Evolutionary conservation across 2,113 vertebrate species (phyloP).

Genomic region (Panthera tigris): DNA sequence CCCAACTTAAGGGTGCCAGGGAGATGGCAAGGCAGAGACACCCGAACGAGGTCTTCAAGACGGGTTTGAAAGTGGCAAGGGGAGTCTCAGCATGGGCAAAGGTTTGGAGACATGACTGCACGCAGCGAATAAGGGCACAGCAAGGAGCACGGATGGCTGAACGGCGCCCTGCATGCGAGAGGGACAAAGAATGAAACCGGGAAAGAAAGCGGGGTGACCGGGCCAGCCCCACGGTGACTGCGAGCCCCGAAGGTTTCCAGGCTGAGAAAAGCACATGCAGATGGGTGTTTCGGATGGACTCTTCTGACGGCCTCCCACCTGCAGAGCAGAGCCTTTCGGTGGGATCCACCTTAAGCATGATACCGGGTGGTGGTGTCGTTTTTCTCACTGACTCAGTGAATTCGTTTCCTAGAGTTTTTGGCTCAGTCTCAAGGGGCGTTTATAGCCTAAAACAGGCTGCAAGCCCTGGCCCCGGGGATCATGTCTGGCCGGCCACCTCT

Average conservation of each 20-base stretch:
- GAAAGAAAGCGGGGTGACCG: not conserved
- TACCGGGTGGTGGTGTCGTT: fast-evolving
- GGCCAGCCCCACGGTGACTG: not conserved
- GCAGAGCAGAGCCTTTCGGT: not conserved
- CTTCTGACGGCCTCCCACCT: not conserved
- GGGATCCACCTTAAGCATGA: not conserved
- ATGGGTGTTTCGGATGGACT: not conserved
- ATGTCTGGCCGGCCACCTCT: no score
- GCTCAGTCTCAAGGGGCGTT: not conserved
- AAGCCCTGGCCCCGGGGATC: not conserved
- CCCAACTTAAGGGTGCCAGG: not conserved
- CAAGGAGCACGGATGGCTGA: no score
- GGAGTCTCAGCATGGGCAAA: not conserved
- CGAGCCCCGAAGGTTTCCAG: not conserved
- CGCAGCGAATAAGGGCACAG: not conserved
- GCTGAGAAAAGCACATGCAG: not conserved
- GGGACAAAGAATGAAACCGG: not conserved
- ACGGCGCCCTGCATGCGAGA: not conserved
- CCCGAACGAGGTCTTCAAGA: not conserved
- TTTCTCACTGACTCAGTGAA: not conserved
- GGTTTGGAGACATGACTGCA: not conserved
- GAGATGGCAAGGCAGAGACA: not conserved
- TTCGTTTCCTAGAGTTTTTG: not conserved
- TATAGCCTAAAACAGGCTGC: not conserved
- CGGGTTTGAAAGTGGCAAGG: not conserved